Conservation (phyloP, 92 coral and sea anemone species). For the Porites lobata region DNA sequence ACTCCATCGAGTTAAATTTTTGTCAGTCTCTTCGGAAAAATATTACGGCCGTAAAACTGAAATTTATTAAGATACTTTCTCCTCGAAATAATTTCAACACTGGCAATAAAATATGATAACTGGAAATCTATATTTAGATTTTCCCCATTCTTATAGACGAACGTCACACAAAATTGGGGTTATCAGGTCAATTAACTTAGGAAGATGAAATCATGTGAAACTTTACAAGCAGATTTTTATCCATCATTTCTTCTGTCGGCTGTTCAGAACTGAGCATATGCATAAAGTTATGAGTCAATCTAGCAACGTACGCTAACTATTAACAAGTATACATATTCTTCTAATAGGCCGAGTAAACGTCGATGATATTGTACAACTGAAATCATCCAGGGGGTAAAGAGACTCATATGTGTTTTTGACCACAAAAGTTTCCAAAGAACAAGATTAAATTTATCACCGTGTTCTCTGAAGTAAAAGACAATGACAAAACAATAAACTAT, state of each 20-base stretch:
- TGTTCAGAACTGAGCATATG: no score
- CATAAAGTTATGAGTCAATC: no score
- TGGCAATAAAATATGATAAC: not conserved
- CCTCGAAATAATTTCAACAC: not conserved
- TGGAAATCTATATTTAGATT: no score
- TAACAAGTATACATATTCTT: no score
- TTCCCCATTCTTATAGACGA: not conserved
- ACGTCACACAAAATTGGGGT: not conserved
- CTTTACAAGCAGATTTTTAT: no score
- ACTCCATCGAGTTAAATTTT: not conserved
- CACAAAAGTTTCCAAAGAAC: not conserved
- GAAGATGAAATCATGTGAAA: no score
- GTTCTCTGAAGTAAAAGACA: no score
- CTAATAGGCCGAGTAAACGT: not conserved
- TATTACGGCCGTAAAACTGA: not conserved
- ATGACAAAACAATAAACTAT: no score
- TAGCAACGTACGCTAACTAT: no score
- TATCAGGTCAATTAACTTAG: not conserved
- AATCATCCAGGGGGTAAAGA: not conserved
- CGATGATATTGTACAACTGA: not conserved
- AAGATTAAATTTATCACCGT: no score
- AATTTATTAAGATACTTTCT: not conserved
- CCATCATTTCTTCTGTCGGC: no score
- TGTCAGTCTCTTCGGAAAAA: not conserved
- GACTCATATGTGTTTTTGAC: not conserved